phyloP scores from a whole-genome alignment of 1,140 invertebrate species.

The Drosophila tani region DNA sequence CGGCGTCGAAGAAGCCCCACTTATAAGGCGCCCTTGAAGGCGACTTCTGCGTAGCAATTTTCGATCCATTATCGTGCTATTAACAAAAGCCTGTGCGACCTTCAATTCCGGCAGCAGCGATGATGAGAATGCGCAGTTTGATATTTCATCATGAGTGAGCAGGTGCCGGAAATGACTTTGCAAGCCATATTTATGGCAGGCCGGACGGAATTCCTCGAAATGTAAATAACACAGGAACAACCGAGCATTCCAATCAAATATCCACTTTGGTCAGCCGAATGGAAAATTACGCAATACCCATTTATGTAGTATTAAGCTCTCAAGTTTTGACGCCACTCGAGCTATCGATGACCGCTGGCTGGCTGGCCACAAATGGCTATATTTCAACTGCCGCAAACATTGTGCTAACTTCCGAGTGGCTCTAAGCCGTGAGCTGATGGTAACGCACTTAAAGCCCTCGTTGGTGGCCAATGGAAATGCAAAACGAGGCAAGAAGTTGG shows the following conservation, averaged over 20 bases:
- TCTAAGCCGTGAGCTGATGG: conserved; percentile 11
- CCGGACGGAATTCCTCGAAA: conserved; percentile 27
- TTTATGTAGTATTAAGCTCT: conserved; percentile 38
- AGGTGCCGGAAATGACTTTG: conserved; percentile 50
- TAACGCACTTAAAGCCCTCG: conserved; percentile 16
- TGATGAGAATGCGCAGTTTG: conserved; percentile 30
- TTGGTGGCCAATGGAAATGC: conserved; percentile 17
- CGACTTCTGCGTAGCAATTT: conserved; percentile 27
- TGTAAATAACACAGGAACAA: conserved; percentile 27
- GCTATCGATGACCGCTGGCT: conserved; percentile 21
- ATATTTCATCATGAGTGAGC: conserved; percentile 45
- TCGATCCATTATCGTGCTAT: conserved; percentile 32
- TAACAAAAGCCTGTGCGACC: conserved; percentile 26
- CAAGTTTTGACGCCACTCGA: conserved; percentile 26
- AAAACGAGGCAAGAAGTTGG: conserved; percentile 19
- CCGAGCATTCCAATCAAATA: conserved; percentile 41
- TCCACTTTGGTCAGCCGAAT: conserved; percentile 36
- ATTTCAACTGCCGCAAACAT: conserved; percentile 29
- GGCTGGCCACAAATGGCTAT: conserved; percentile 7
- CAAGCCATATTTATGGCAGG: conserved; percentile 31
- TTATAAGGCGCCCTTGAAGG: conserved; percentile 24
- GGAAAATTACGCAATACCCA: conserved; percentile 45
- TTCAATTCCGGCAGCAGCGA: conserved; percentile 3
- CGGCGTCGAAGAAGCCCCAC: not conserved
- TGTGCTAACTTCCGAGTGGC: conserved; percentile 23